Evolutionary conservation across 1,140 invertebrate genomes (phyloP), one percentile per base, ranked within the genome.

Genomic region (Drosophila sechellia): DNA sequence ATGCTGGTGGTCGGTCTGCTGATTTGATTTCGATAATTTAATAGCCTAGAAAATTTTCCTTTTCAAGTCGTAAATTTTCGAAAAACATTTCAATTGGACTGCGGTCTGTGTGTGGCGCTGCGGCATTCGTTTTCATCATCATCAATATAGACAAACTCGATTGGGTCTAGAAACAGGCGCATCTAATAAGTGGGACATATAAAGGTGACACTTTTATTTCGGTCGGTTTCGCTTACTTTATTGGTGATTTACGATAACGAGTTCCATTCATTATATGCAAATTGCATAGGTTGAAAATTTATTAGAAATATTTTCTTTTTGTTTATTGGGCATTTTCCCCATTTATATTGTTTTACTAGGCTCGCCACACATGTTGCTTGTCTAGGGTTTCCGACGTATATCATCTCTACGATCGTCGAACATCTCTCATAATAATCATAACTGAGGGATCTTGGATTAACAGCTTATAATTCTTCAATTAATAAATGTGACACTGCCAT

Each of bases 251-350:
- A 89, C 81, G 85, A 89, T 84, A 89, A 80, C 84, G 77, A 58
- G 72, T 84, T 77, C 66, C 80, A 89, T 89, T 90, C 57, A 75
- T 58, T 77, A 89, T 89, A 89, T 89, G 84, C 79, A 84, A 89
- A 89, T 87, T 81, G 64, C 49, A 48, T 43, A 58, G 22, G 57
- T 46, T 12, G 40, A 58, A 43, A 70, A 50, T 75, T 54, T 76
- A 53, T 61, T 40, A 46, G 15, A 58, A 50, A 71, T 45, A 39
- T 72, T 54, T 74, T 66, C 57, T 56, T 40, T 66, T 56, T 56
- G 20, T 22, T 85, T 84, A 77, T 80, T 85, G 54, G 49, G 54
- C 72, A 80, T 73, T 80, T 85, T 80, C 77, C 48, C 55, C 54
- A 64, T 71, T 79, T 83, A 74, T 87, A 73, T 77, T 84, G 79